These are phyloP conservation scores for Antennarius striatus DNA, from an alignment of 2,113 vertebrate genomes.

Conservation along the genomic window DNA sequence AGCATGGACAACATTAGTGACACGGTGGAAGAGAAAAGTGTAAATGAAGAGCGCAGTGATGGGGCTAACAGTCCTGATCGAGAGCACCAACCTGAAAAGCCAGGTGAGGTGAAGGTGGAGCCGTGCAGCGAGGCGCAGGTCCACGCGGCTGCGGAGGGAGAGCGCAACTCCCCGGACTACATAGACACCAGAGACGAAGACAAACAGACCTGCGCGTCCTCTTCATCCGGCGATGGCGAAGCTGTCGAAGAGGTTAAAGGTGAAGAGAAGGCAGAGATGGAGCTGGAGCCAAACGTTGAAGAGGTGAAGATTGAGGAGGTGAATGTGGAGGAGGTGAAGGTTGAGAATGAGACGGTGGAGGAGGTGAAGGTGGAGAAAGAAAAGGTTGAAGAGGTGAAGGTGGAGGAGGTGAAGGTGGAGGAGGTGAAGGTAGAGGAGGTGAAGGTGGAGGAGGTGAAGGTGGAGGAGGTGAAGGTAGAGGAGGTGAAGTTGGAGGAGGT, in stretches of 20 bases:
- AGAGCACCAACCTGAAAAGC: conserved; percentile 30
- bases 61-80: conserved; percentile 4
- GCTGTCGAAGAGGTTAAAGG: not conserved
- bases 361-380: not conserved
- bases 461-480: no score
- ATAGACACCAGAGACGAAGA: conserved; percentile 52
- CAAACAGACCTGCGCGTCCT: conserved; percentile 19
- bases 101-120: conserved; percentile 16
- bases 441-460: no score
- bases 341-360: no score
- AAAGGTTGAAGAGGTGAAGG: not conserved
- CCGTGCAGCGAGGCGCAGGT: conserved; percentile 56
- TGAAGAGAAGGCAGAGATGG: not conserved
- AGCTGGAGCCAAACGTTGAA: no score
- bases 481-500: no score
- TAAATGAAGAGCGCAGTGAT: conserved; percentile 5
- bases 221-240: conserved; percentile 60
- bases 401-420: not conserved
- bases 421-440: no score
- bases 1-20: conserved; percentile 67
- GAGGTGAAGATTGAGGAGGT: no score
- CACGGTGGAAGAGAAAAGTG: not conserved
- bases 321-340: no score
- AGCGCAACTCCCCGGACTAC: conserved; percentile 56
- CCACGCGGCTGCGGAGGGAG: conserved; percentile 22